These are phyloP conservation scores for Melanotaenia pygmaea DNA, from an alignment of 2,797 vertebrate species.

Conservation along the genomic window DNA sequence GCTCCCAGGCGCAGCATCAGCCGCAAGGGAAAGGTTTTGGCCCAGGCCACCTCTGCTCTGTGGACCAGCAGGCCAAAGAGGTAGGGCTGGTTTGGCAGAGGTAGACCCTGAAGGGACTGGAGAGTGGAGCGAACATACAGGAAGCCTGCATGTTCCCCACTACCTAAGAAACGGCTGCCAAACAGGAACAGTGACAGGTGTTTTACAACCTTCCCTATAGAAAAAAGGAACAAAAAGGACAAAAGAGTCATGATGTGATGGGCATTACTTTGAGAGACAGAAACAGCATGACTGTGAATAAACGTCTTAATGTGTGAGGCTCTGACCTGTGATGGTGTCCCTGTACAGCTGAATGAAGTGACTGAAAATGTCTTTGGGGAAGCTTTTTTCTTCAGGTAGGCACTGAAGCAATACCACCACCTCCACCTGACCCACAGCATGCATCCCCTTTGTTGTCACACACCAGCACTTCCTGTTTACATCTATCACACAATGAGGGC, in stretches of 20 bases:
- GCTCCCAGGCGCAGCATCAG: constrained; percentile 97
- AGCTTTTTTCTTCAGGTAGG: constrained; percentile 94
- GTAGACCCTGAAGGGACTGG: constrained; percentile 96
- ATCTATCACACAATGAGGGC: constrained; percentile 78
- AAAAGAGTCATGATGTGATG: neutral
- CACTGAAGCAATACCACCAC: constrained; percentile 96
- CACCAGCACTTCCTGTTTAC: constrained; percentile 99
- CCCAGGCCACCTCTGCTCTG: constrained; percentile 96
- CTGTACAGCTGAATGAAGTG: constrained; percentile 97
- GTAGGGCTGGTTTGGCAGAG: constrained; percentile 94
- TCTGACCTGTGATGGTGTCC: constrained; percentile 91
- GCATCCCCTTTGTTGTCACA: constrained; percentile 97
- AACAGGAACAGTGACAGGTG: constrained; percentile 95
- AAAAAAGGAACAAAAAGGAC: constrained; percentile 4
- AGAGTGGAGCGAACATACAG: constrained; percentile 93
- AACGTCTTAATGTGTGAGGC: neutral
- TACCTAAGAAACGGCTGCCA: constrained; percentile 90
- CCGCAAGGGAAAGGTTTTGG: constrained; percentile 95
- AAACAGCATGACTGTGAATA: neutral
- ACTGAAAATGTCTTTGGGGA: constrained; percentile 96
- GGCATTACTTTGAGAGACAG: neutral
- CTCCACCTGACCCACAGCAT: constrained; percentile 96
- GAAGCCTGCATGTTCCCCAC: constrained; percentile 95
- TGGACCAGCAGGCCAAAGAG: constrained; percentile 97
- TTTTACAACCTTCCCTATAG: constrained; percentile 91